Percentiles rank a stretch among this genome's conserved stretches.
Conservation (phyloP, 2,888 invertebrate genomes). For the Macrophya alboannulata region DNA sequence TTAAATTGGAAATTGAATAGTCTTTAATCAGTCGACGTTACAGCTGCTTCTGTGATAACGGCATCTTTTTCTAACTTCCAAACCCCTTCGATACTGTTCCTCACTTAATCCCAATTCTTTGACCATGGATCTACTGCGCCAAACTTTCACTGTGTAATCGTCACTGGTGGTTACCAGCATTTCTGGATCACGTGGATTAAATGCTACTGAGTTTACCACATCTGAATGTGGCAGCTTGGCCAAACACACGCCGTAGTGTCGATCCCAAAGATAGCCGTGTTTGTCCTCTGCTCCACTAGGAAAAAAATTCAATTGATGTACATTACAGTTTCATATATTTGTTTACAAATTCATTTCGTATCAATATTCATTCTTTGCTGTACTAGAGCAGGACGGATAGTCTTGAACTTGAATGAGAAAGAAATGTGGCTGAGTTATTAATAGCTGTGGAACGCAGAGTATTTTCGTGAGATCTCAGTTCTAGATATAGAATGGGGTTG, state of each 20-base stretch:
- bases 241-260: conserved; percentile 90
- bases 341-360: background rate
- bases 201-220: conserved; percentile 93
- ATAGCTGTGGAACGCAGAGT: conserved; percentile 40
- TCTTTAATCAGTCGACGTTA: conserved; percentile 76
- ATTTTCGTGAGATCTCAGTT: conserved; percentile 38
- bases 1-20: conserved; percentile 77
- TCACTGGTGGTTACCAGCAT: conserved; percentile 93
- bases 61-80: conserved; percentile 79
- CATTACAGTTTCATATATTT: background rate
- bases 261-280: conserved; percentile 92
- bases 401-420: conserved; percentile 38
- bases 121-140: conserved; percentile 81
- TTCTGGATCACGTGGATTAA: conserved; percentile 90
- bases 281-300: conserved; percentile 92
- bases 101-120: conserved; percentile 79
- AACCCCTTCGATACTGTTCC: conserved; percentile 77
- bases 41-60: conserved; percentile 73
- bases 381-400: background rate
- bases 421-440: conserved; percentile 37
- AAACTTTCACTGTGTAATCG: conserved; percentile 89
- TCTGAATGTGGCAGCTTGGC: conserved; percentile 89
- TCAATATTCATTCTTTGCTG: background rate
- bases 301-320: conserved; percentile 48
- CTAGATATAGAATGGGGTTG: conserved; percentile 30